Percentiles rank a stretch among this genome's conserved stretches.
Evolutionary conservation across 2,797 vertebrate genomes (phyloP).

Genomic region (Steatocranus sp.): DNA sequence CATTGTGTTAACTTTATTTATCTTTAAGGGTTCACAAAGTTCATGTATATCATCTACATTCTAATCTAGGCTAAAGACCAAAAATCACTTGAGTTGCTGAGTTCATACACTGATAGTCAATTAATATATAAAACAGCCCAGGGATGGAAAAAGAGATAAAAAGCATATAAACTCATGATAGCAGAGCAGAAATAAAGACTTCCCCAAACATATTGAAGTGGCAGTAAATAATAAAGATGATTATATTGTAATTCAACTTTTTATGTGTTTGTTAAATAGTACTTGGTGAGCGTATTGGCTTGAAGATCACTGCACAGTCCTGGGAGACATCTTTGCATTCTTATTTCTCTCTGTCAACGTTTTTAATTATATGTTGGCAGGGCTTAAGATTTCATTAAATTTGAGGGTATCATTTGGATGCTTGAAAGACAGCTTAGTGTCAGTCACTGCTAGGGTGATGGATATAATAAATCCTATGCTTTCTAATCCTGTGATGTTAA

Average conservation of each 20-base stretch:
- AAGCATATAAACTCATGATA: background rate
- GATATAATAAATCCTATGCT: conserved; percentile 74
- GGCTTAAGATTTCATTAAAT: conserved; percentile 82
- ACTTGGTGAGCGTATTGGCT: conserved; percentile 20
- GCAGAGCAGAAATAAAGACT: conserved; percentile 21
- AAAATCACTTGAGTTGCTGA: background rate
- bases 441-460: conserved; percentile 71
- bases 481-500: conserved; percentile 78
- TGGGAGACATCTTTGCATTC: conserved; percentile 60
- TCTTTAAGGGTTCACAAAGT: background rate
- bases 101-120: background rate
- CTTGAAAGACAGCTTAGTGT: conserved; percentile 81
- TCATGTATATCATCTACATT: background rate
- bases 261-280: conserved; percentile 33
- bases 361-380: conserved; percentile 82
- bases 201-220: conserved; percentile 12
- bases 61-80: background rate
- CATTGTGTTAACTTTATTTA: background rate
- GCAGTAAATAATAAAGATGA: conserved; percentile 11
- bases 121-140: background rate
- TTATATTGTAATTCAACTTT: background rate
- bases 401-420: conserved; percentile 74
- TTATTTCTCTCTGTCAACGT: conserved; percentile 68
- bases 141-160: conserved; percentile 24
- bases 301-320: conserved; percentile 41